Conservation (phyloP, 2,797 vertebrate genomes). For the Graptemys geographica region DNA sequence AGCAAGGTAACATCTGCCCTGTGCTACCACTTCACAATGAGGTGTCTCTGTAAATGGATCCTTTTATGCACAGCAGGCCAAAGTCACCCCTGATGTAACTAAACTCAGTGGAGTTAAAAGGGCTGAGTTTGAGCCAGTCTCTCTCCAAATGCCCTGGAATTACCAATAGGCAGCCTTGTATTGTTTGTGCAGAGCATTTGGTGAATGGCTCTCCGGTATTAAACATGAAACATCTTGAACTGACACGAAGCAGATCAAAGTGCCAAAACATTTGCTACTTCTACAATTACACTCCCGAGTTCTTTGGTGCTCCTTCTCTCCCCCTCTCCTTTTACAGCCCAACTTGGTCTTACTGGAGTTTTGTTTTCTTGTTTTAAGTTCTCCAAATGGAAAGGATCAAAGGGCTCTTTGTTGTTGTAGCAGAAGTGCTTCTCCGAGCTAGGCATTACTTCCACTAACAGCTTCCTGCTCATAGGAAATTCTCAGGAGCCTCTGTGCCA, state of each 20-base stretch:
- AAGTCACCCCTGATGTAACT: accelerated
- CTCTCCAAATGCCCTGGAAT: neutral
- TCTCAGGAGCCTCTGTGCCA: constrained; percentile 39
- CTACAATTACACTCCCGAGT: constrained; percentile 69
- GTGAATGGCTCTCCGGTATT: constrained; percentile 26
- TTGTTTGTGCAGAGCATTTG: constrained; percentile 78
- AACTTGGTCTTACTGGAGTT: constrained; percentile 71
- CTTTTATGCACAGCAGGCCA: accelerated
- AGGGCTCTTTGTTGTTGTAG: constrained; percentile 68
- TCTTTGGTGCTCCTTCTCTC: constrained; percentile 55
- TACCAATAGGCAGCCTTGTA: neutral
- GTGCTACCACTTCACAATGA: neutral
- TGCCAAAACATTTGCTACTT: constrained; percentile 77
- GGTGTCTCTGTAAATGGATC: accelerated
- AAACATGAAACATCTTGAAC: constrained; percentile 54
- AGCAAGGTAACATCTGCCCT: neutral
- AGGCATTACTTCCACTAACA: constrained; percentile 48
- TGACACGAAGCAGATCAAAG: constrained; percentile 70
- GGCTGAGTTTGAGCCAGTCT: neutral
- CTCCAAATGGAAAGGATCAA: constrained; percentile 77
- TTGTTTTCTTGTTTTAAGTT: constrained; percentile 69
- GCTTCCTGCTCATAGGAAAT: constrained; percentile 54
- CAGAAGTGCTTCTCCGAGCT: constrained; percentile 23
- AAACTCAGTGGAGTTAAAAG: neutral
- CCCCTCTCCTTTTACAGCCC: constrained; percentile 69